Evolutionary conservation across 2,113 vertebrate genomes (phyloP).

Genomic region (Petaurus breviceps): DNA sequence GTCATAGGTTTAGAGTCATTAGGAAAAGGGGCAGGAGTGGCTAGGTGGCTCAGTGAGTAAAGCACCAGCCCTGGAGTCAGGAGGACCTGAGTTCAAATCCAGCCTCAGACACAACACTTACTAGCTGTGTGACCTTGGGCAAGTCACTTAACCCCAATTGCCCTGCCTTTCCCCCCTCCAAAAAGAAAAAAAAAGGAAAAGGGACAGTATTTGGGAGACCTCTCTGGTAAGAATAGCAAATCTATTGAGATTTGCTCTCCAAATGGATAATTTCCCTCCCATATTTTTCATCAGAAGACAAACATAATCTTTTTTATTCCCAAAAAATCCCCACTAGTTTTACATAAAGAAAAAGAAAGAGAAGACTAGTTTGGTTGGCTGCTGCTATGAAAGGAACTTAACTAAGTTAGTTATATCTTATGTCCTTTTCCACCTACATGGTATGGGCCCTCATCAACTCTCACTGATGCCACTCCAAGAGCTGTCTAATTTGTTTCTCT

Average conservation of each 20-base stretch:
- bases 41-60: too few relatives aligned
- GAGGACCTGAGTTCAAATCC: too few relatives aligned
- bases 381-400: not conserved
- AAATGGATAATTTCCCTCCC: not conserved
- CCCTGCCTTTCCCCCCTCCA: too few relatives aligned
- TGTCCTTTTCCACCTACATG: not conserved
- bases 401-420: not conserved
- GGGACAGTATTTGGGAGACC: not conserved
- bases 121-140: too few relatives aligned
- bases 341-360: not conserved
- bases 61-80: too few relatives aligned
- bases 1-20: not conserved
- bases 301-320: not conserved
- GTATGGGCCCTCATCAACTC: not conserved
- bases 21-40: not conserved
- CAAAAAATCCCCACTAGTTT: not conserved
- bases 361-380: not conserved
- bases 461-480: not conserved
- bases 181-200: not conserved
- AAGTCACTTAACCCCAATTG: too few relatives aligned
- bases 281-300: not conserved
- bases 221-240: not conserved
- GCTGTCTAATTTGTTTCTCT: not conserved
- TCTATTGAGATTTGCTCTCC: not conserved
- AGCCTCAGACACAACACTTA: too few relatives aligned